phyloP scores from a whole-genome alignment of 37 sponge, comb jelly and placozoan genomes.

The Crambe crambe region DNA sequence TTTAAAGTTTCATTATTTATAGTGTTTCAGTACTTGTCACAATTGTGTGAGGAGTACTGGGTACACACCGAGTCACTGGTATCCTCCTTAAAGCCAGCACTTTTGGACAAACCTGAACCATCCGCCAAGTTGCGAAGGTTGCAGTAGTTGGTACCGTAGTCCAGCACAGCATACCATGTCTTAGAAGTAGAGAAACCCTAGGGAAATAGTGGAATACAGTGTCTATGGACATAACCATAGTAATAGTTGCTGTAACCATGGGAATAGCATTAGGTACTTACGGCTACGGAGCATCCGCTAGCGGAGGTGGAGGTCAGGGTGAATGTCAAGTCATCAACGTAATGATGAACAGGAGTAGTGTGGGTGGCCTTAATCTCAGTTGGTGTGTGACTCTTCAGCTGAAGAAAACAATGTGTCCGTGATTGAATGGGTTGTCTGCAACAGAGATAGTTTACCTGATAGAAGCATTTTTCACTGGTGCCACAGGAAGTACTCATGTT shows the following conservation, averaged over 20 bases:
- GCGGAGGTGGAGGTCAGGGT: neutral
- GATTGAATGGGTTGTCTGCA: neutral
- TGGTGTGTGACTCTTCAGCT: neutral
- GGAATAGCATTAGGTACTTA: slow-evolving; percentile 6
- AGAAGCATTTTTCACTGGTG: slow-evolving; percentile 12
- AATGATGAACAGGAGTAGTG: slow-evolving; percentile 73
- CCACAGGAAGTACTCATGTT: slow-evolving; percentile 22
- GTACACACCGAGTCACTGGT: slow-evolving; percentile 69
- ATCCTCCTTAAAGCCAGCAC: slow-evolving; percentile 54
- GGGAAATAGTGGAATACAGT: neutral
- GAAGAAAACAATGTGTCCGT: neutral
- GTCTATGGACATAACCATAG: neutral
- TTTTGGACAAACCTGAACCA: slow-evolving; percentile 46
- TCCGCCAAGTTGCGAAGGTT: slow-evolving; percentile 80
- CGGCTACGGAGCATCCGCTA: slow-evolving; percentile 36
- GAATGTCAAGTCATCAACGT: slow-evolving; percentile 71
- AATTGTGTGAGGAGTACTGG: slow-evolving; percentile 67
- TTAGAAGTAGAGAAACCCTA: slow-evolving; percentile 82
- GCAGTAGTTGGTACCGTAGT: slow-evolving; percentile 87
- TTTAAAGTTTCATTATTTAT: no score
- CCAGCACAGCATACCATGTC: slow-evolving; percentile 76
- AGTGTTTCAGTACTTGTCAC: slow-evolving; percentile 63
- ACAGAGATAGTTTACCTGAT: neutral
- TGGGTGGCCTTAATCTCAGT: slow-evolving; percentile 63
- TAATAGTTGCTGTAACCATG: neutral